phyloP scores from a whole-genome alignment of 2,797 vertebrate genomes.

The Phoebastria nigripes region DNA sequence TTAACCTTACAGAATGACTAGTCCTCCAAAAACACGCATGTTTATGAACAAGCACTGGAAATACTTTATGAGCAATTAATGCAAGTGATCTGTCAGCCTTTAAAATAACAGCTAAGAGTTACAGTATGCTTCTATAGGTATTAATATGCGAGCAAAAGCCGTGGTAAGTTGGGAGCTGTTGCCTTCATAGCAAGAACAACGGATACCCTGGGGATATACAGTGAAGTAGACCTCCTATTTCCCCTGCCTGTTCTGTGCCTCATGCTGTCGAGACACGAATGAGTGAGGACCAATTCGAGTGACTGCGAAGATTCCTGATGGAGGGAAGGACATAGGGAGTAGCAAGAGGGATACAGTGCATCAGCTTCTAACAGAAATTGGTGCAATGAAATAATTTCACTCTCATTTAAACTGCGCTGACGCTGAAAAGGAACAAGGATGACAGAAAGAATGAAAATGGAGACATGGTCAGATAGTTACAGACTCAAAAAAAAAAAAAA shows the following conservation, averaged over 20 bases:
- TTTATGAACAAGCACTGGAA: background rate
- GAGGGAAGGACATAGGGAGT: slow-evolving; percentile 29
- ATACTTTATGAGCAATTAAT: slow-evolving; percentile 14
- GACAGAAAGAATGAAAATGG: slow-evolving; percentile 17
- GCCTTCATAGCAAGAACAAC: background rate
- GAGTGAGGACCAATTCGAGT: slow-evolving; percentile 7
- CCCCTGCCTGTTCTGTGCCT: slow-evolving; percentile 50
- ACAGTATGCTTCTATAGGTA: background rate
- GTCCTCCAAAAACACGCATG: background rate
- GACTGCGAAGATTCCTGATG: slow-evolving; percentile 21
- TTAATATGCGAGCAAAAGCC: slow-evolving; percentile 29
- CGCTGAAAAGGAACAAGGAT: slow-evolving; percentile 51
- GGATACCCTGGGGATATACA: slow-evolving; percentile 55
- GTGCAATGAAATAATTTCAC: slow-evolving; percentile 47
- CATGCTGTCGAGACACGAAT: background rate
- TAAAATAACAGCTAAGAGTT: background rate
- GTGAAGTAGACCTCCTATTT: slow-evolving; percentile 51
- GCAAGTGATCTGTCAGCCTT: slow-evolving; percentile 8
- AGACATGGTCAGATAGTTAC: background rate
- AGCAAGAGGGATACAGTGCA: slow-evolving; percentile 32
- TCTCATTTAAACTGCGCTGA: slow-evolving; percentile 39
- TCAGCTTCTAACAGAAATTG: slow-evolving; percentile 63
- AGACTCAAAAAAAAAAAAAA: background rate
- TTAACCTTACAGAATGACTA: background rate
- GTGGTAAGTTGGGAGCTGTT: background rate